phyloP scores from a whole-genome alignment of 1,140 invertebrate species.

The Bombus pascuorum region DNA sequence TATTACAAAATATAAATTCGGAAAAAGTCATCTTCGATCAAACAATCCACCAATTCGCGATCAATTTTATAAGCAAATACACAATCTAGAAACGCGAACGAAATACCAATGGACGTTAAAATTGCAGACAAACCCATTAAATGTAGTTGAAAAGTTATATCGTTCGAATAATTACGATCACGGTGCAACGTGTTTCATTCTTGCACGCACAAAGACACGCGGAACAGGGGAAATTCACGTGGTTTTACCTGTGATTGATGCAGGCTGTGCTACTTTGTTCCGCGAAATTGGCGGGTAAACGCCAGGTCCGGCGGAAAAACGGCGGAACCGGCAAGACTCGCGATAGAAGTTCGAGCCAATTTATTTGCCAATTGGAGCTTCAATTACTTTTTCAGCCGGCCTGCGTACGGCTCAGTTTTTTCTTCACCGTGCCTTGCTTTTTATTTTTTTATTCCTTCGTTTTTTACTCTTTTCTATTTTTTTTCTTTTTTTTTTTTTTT shows the following conservation, averaged over 20 bases:
- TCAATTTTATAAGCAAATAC: neutral
- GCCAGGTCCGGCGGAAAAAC: neutral
- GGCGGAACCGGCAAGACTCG: neutral
- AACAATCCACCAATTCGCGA: neutral
- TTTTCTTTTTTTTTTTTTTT: neutral
- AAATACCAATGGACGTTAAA: neutral
- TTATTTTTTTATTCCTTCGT: neutral
- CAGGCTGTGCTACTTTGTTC: constrained; percentile 22
- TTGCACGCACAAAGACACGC: neutral
- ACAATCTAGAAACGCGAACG: no score
- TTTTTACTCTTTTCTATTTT: no score
- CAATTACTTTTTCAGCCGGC: constrained; percentile 54
- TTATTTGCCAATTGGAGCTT: constrained; percentile 63
- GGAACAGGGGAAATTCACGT: neutral
- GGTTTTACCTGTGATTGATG: constrained; percentile 17
- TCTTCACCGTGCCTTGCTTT: neutral
- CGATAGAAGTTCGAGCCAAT: constrained; percentile 59
- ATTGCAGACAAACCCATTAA: constrained; percentile 13
- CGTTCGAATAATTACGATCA: neutral
- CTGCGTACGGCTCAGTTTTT: constrained; percentile 28
- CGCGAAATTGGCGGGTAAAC: constrained; percentile 34
- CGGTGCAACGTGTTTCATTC: neutral
- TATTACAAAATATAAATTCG: neutral
- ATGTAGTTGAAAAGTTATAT: constrained; percentile 8
- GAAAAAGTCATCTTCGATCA: neutral